A percentile compares a stretch with the other conserved stretches of the same genome.
These are phyloP conservation scores for Mustela lutreola DNA, from an alignment of 2,113 vertebrate species.

Conservation along the genomic window DNA sequence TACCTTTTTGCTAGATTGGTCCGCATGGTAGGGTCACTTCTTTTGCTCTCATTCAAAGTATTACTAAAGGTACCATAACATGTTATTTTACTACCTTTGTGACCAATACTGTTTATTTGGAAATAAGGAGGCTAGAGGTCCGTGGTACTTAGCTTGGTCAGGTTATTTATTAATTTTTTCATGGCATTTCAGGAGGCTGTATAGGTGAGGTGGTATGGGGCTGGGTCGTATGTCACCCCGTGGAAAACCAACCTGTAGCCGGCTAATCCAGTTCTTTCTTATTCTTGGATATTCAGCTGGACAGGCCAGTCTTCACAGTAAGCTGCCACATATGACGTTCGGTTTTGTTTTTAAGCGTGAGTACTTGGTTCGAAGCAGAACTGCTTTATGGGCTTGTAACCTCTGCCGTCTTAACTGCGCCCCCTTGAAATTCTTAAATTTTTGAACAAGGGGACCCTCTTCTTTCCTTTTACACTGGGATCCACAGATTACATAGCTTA, in stretches of 20 bases:
- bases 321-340: not conserved
- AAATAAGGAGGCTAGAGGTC: not conserved
- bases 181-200: not conserved
- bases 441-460: not conserved
- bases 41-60: slow-evolving; percentile 13
- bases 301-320: not conserved
- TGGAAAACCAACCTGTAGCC: slow-evolving; percentile 48
- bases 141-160: not conserved
- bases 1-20: not conserved
- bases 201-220: not conserved
- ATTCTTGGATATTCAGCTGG: not conserved
- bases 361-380: not conserved
- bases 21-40: not conserved
- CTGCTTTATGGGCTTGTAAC: not conserved
- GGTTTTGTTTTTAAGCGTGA: not conserved
- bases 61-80: not conserved
- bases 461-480: not conserved
- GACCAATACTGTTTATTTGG: not conserved
- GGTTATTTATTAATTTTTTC: not conserved
- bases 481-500: not conserved
- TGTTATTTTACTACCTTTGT: not conserved
- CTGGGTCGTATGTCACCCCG: not conserved
- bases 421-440: not conserved
- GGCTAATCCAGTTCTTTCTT: not conserved
- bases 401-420: fast-evolving